Evolutionary conservation across 2,113 vertebrate genomes (phyloP).

Genomic region (Sinocyclocheilus rhinocerous): DNA sequence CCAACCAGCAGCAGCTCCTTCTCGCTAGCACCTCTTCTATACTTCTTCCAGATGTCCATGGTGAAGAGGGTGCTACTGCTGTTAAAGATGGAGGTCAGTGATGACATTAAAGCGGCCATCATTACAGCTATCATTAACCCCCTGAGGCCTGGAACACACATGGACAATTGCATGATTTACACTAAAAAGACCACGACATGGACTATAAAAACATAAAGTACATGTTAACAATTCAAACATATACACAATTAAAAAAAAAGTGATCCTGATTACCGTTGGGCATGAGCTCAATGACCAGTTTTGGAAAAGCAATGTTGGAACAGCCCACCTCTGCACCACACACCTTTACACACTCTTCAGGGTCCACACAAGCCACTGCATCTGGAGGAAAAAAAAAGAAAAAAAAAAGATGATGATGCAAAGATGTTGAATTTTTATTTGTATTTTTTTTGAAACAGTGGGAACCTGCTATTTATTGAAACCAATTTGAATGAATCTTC

Average conservation of each 20-base stretch:
- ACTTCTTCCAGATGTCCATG: conserved; percentile 90
- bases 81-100: conserved; percentile 89
- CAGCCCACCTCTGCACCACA: conserved; percentile 86
- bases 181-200: neutral
- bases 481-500: too few species aligned
- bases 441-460: too few species aligned
- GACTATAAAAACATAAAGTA: neutral
- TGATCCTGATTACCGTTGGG: conserved; percentile 76
- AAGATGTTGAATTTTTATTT: too few species aligned
- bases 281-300: conserved; percentile 91
- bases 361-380: conserved; percentile 85
- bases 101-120: conserved; percentile 91
- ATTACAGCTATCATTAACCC: conserved; percentile 90
- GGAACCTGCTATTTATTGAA: too few species aligned
- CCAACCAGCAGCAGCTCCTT: conserved; percentile 87
- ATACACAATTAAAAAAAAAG: neutral
- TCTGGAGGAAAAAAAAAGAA: conserved; percentile 69
- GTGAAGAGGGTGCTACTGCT: conserved; percentile 92
- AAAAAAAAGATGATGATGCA: too few species aligned
- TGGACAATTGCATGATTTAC: neutral
- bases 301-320: conserved; percentile 89
- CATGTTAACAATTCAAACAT: neutral
- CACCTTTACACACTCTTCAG: conserved; percentile 82
- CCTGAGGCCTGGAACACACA: conserved; percentile 79
- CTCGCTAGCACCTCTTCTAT: conserved; percentile 77